Base-by-base conservation (phyloP, 2,888 invertebrate genomes). In the Cantharis lateralis region DNA sequence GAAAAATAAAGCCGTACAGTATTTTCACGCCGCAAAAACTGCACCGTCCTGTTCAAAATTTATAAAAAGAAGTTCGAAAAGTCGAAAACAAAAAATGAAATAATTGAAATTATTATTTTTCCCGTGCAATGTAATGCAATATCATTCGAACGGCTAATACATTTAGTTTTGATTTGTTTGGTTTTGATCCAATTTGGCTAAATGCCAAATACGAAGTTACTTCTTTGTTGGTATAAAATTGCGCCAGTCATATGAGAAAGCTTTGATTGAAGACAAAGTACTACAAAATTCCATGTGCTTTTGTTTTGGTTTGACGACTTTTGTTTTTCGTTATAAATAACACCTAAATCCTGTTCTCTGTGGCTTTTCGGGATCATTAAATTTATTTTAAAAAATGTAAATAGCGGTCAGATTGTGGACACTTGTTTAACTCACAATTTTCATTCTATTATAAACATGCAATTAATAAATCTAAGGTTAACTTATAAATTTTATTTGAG, bases 181-280 rank as follows among this genome's bases (percentile, higher is more conserved):
- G 90, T 87, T 78, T 69, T 5, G 74, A 72, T 88, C 90, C 90
- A 90, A 89, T 24, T 86, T 91, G 91, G 91, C 88, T 24, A 1
- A 1, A 0, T 82, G 90, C 91, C 91, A 91, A 91, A 87, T 89
- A 90, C 91, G 91, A 89, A 91, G 89, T 88, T 83, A 80, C 78
- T 82, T 84, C 85, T 86, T 84, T 85, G 83, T 84, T 83, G 83
- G 70, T 77, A 66, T 70, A 77, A 77, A 77, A 75, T 64, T 77
- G 79, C 75, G 73, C 71, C 72, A 66, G 72, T 20, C 62, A 62
- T 75, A 64, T 71, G 68, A 73, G 69, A 68, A 61, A 11, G 28
- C 10, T 28, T 61, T 18, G 16, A 73, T 73, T 32, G 20, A 28
- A 24, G 7, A 48, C 66, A 64, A 75, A 66, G 71, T 62, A 26